phyloP scores from a whole-genome alignment of 92 coral and sea anemone species.

The Galaxea fascicularis region DNA sequence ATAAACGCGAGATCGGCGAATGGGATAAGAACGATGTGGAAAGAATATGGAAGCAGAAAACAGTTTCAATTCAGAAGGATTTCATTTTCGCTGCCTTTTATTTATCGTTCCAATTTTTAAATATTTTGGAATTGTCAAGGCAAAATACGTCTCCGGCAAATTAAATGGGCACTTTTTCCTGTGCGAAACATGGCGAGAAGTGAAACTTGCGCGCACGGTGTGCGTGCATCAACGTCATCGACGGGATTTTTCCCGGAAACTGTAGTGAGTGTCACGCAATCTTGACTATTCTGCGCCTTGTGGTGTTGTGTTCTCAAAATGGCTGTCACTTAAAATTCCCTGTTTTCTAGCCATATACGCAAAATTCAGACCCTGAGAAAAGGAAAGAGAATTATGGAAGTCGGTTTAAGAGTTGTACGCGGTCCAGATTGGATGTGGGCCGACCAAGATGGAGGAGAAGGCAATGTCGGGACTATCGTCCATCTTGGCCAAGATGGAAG shows the following conservation, averaged over 20 bases:
- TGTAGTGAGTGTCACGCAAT: slow-evolving; percentile 13
- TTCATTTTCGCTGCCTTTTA: no score
- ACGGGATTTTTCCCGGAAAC: slow-evolving; percentile 38
- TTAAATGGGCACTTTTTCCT: no score
- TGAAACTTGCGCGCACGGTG: no score
- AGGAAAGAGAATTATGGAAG: slow-evolving; percentile 23
- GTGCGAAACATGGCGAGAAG: no score
- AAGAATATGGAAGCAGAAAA: no score
- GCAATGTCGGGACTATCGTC: slow-evolving; percentile 81
- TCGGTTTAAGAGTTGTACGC: slow-evolving; percentile 83
- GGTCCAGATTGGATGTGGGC: slow-evolving; percentile 92
- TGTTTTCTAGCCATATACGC: neutral
- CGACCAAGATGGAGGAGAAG: slow-evolving; percentile 87
- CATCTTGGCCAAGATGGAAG: slow-evolving; percentile 51
- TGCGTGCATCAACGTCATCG: neutral
- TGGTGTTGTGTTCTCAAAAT: neutral
- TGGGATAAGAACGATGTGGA: no score
- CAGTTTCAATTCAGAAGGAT: no score
- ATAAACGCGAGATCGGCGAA: no score
- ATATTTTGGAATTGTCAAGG: no score
- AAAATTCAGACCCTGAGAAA: neutral
- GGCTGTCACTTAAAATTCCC: slow-evolving; percentile 11
- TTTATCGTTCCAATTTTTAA: no score
- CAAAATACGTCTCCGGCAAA: no score
- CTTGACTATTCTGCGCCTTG: neutral